Conservation (phyloP, 2,888 invertebrate genomes). For the Pristionchus fissidentatus region DNA sequence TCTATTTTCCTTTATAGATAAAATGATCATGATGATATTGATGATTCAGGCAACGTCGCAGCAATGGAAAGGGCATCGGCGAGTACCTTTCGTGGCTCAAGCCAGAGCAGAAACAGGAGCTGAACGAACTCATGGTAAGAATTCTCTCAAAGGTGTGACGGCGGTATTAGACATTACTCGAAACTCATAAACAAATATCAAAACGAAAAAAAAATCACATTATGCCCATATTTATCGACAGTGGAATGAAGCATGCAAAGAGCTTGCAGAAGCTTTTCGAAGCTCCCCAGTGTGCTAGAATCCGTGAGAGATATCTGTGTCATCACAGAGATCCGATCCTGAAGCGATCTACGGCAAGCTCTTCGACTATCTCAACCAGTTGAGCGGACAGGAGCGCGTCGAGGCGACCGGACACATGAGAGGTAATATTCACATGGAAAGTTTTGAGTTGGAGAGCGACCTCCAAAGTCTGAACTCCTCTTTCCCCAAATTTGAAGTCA, state of each 20-base stretch:
- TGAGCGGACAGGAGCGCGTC: conserved; percentile 54
- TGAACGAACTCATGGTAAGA: conserved; percentile 37
- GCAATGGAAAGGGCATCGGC: not conserved
- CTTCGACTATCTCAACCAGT: conserved; percentile 39
- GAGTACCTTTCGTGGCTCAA: conserved; percentile 30
- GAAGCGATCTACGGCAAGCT: conserved; percentile 41
- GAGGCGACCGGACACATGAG: conserved; percentile 51
- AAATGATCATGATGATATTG: not conserved
- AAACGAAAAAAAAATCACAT: too few relatives aligned
- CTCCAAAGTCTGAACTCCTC: too few relatives aligned
- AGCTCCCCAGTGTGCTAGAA: not conserved
- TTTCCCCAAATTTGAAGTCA: too few relatives aligned
- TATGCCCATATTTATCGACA: too few relatives aligned
- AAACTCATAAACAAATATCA: too few relatives aligned
- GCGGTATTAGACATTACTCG: too few relatives aligned
- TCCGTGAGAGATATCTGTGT: not conserved
- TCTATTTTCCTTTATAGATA: not conserved
- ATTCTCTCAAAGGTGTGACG: too few relatives aligned
- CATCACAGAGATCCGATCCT: not conserved
- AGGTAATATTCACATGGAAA: not conserved
- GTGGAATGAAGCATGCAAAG: too few relatives aligned
- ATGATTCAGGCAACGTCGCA: conserved; percentile 17
- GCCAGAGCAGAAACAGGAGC: conserved; percentile 35
- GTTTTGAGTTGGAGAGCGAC: not conserved
- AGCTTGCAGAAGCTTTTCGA: too few relatives aligned